Evolutionary conservation across 92 coral and sea anemone genomes (phyloP), one percentile per base, ranked within the genome.

Genomic region (Zoanthus solanderi): DNA sequence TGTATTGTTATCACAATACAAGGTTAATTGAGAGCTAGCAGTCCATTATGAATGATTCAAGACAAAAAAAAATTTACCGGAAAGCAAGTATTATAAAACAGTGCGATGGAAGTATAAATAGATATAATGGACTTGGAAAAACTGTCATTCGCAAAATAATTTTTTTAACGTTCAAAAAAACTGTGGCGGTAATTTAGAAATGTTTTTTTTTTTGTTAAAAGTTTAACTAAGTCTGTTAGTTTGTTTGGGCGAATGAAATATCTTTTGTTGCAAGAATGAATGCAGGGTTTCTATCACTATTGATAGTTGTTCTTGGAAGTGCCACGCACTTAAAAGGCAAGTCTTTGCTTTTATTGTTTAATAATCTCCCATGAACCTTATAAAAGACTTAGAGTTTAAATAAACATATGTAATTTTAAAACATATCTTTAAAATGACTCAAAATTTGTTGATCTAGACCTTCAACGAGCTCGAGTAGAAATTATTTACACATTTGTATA

Each of bases 11-110:
- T 42, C 30, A 9, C 12, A 66, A 81, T 44, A 69, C 75, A 29
- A 34, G 6, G 10, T 2, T 28, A 53, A 79, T 79, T 79, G 42
- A 68, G 44, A 44, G 84, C 76, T 75, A 30, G 75, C 44, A 32
- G 28, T 8, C 13, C 2, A 29, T 66, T 67, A 81, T 81, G 76
- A 81, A 81, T 81, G 75, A 81, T 81, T 81, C 32, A 81, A 66
- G 46, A 79, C 72, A 61, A 57, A 79, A 31, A 80, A 80, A 4
- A 4, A 0, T 44, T 17, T 66, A 6, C 31, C 11, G 46, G 4
- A 61, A 60, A 15, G 46, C 30, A 2, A 54, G 16, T 28, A 8
- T 28, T 17, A 7, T 15, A 12, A 52, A 46, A 16, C 8, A 1
- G 18, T 53, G 11, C 52, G 14, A 76, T 7, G 3, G 7, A 46